A percentile compares a stretch with the other conserved stretches of the same genome.
Evolutionary conservation across 64 coral and sea anemone species (phyloP).

Genomic region (Montipora efflorescens): DNA sequence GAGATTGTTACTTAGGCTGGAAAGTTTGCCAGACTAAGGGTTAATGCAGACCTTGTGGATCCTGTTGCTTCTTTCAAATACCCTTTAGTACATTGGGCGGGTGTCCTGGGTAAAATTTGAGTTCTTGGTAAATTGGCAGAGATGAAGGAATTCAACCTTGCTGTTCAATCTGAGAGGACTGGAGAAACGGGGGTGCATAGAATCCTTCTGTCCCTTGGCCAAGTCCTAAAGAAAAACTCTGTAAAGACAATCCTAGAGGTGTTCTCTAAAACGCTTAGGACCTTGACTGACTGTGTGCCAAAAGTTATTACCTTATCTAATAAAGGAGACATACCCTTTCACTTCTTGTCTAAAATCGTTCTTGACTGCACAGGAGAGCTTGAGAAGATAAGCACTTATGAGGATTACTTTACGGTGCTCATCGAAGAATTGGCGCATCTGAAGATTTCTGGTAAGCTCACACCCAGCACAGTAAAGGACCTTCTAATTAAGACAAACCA

Average conservation of each 20-base stretch:
- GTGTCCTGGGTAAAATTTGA: conserved; percentile 25
- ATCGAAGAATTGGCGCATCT: conserved; percentile 9
- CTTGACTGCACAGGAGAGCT: conserved; percentile 35
- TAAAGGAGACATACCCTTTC: conserved; percentile 30
- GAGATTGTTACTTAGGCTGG: conserved; percentile 13
- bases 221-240: neutral
- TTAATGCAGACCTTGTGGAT: conserved; percentile 1
- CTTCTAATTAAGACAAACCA: conserved; percentile 35
- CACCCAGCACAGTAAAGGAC: neutral
- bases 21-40: neutral
- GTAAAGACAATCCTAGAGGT: neutral
- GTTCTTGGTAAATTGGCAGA: conserved; percentile 15
- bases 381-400: conserved; percentile 21
- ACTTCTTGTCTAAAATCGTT: conserved; percentile 24
- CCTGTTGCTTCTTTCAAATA: conserved; percentile 20
- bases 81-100: conserved; percentile 34
- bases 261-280: conserved; percentile 13
- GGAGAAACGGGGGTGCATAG: conserved; percentile 41
- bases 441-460: conserved; percentile 1
- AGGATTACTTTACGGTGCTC: conserved; percentile 20
- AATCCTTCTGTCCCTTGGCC: conserved; percentile 15
- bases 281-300: neutral
- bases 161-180: conserved; percentile 11
- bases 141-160: conserved; percentile 40
- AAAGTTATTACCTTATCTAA: neutral